These are phyloP conservation scores for Seira ritae DNA, from an alignment of 2,888 invertebrate species.

Conservation along the genomic window DNA sequence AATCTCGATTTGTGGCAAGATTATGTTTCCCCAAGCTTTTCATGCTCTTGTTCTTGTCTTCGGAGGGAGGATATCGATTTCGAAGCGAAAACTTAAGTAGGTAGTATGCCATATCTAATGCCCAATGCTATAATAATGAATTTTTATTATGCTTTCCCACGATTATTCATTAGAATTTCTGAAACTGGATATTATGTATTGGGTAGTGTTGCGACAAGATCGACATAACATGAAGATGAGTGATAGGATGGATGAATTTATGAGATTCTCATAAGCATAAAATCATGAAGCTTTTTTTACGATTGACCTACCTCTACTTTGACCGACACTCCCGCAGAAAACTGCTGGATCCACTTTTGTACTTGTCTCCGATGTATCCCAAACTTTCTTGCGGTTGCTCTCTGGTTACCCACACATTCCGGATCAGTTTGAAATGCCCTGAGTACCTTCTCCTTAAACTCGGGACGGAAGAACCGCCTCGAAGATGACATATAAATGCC, in stretches of 20 bases:
- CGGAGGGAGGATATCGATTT: not conserved
- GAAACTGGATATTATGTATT: not conserved
- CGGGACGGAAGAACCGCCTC: conserved; percentile 90
- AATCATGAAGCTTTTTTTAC: not conserved
- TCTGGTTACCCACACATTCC: conserved; percentile 92
- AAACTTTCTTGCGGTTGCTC: conserved; percentile 92
- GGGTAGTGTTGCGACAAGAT: too few relatives aligned
- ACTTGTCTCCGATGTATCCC: conserved; percentile 93
- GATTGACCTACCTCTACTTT: conserved; percentile 37
- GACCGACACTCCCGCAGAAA: conserved; percentile 39
- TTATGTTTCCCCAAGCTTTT: not conserved
- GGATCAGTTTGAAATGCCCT: conserved; percentile 91
- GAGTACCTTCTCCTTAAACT: conserved; percentile 91
- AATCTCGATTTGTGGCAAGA: not conserved
- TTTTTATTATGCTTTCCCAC: conserved; percentile 6
- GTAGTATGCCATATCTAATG: not conserved
- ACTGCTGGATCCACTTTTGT: conserved; percentile 89
- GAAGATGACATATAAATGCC: conserved; percentile 74
- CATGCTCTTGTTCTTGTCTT: too few relatives aligned
- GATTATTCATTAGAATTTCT: not conserved
- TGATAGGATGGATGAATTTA: not conserved
- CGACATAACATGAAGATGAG: too few relatives aligned
- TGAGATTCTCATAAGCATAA: not conserved
- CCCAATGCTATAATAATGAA: too few relatives aligned
- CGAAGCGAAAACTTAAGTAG: too few relatives aligned